Percentiles rank a stretch among this genome's conserved stretches.
Conservation (phyloP, 2,797 vertebrate genomes). For the Leontocebus nigricollis region DNA sequence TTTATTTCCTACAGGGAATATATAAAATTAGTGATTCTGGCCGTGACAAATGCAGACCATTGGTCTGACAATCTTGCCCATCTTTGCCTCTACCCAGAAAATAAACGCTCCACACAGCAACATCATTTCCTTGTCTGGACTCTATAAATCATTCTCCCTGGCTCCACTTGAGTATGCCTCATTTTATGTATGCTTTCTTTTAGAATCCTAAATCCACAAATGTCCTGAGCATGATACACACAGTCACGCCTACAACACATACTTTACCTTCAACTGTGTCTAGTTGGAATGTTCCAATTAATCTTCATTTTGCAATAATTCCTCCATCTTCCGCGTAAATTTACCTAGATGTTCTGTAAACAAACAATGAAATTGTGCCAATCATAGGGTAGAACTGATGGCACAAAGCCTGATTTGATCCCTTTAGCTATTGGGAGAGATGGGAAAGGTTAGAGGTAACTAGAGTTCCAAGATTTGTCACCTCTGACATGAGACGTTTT, state of each 20-base stretch:
- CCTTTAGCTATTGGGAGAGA: background rate
- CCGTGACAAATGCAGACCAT: background rate
- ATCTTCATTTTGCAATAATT: background rate
- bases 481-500: background rate
- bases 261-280: background rate
- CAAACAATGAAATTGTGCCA: no score
- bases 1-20: background rate
- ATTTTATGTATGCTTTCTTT: background rate
- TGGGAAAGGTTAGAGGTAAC: background rate
- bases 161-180: background rate
- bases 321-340: background rate
- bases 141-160: background rate
- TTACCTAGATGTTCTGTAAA: background rate
- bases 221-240: background rate
- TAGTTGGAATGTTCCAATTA: background rate
- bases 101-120: background rate
- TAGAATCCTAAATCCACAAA: background rate
- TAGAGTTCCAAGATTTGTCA: background rate
- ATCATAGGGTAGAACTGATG: background rate
- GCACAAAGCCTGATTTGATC: background rate
- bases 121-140: background rate
- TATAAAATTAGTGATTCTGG: background rate
- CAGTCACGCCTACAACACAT: no score
- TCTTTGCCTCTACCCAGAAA: background rate
- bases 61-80: background rate